Conservation (phyloP, 1,140 invertebrate genomes). For the Lepidurus arcticus region DNA sequence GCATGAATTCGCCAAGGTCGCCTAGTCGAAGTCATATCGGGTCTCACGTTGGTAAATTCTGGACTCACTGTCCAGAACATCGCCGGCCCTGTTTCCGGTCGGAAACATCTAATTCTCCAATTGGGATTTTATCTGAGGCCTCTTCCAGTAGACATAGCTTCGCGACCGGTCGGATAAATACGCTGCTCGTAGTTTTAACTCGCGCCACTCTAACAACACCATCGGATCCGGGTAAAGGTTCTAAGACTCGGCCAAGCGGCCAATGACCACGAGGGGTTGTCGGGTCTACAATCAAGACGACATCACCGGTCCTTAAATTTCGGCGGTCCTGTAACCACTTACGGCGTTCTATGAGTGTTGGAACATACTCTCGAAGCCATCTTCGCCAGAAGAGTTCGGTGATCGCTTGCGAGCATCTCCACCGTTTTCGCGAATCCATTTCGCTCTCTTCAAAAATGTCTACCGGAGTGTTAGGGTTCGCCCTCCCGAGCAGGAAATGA, state of each 20-base stretch:
- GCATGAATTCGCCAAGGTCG: no score
- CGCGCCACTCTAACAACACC: slow-evolving; percentile 25
- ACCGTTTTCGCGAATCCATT: slow-evolving; percentile 28
- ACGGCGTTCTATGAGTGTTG: slow-evolving; percentile 19
- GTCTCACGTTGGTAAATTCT: no score
- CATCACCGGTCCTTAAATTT: slow-evolving; percentile 31
- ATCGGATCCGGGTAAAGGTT: slow-evolving; percentile 28
- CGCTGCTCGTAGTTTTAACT: slow-evolving; percentile 30
- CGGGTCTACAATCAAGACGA: slow-evolving; percentile 29
- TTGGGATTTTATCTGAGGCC: neutral
- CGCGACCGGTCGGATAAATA: slow-evolving; percentile 24
- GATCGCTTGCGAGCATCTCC: slow-evolving; percentile 30
- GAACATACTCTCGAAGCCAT: slow-evolving; percentile 34
- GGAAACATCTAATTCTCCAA: neutral
- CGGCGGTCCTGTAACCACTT: slow-evolving; percentile 30
- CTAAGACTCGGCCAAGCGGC: slow-evolving; percentile 12
- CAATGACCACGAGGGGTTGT: slow-evolving; percentile 23
- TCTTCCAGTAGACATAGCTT: slow-evolving; percentile 33
- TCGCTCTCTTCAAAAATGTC: no score
- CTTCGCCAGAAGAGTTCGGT: slow-evolving; percentile 33
- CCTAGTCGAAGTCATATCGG: no score
- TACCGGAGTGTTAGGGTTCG: no score
- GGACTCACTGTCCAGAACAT: no score
- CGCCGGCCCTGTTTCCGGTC: neutral
- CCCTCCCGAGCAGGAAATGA: no score